These are phyloP conservation scores for Chaenocephalus aceratus DNA, from an alignment of 2,113 vertebrate genomes.

Conservation along the genomic window DNA sequence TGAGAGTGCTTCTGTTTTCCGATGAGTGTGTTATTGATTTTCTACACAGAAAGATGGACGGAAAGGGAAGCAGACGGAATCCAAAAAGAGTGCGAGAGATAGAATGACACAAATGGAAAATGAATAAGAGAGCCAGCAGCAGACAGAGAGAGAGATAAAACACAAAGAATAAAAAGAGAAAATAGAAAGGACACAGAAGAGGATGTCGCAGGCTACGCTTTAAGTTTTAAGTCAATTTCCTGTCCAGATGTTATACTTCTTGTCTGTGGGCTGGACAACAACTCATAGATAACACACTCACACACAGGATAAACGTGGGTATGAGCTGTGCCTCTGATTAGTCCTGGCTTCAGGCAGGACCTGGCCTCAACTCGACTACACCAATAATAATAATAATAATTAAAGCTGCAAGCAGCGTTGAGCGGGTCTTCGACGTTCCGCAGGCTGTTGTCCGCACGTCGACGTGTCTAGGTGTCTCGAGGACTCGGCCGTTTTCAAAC, in stretches of 20 bases:
- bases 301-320: background rate
- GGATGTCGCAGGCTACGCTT: background rate
- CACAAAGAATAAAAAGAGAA: background rate
- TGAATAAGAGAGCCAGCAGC: slow-evolving; percentile 12
- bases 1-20: background rate
- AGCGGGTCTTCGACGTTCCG: too few species aligned
- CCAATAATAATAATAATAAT: background rate
- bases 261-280: slow-evolving; percentile 25
- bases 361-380: slow-evolving; percentile 24
- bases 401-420: too few species aligned
- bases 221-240: slow-evolving; percentile 37
- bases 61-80: slow-evolving; percentile 6
- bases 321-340: background rate
- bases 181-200: background rate
- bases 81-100: background rate
- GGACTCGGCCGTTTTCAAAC: too few species aligned
- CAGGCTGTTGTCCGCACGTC: too few species aligned
- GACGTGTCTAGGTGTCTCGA: too few species aligned
- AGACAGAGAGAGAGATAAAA: background rate
- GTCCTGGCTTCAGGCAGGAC: slow-evolving; percentile 31
- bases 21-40: background rate
- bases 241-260: slow-evolving; percentile 26
- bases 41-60: slow-evolving; percentile 14
- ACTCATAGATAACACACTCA: slow-evolving; percentile 8
- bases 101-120: slow-evolving; percentile 14